Conservation (phyloP, 2,113 vertebrate species). For the Hemichromis elongatus region DNA sequence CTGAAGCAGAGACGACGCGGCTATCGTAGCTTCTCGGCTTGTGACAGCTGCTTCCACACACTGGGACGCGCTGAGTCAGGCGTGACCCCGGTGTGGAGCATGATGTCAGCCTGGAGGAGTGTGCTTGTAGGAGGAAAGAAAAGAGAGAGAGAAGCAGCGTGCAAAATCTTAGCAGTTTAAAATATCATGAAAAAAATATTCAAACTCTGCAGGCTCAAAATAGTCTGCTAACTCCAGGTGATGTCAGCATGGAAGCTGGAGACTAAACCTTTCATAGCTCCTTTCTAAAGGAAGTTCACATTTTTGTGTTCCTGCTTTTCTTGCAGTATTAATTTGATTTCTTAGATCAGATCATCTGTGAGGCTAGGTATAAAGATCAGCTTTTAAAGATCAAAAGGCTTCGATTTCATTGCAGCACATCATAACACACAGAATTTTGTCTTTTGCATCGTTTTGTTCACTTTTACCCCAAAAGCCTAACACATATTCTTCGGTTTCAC, state of each 20-base stretch:
- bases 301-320: neutral
- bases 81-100: neutral
- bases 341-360: neutral
- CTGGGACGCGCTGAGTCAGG: conserved; percentile 35
- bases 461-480: neutral
- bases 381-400: neutral
- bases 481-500: neutral
- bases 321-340: neutral
- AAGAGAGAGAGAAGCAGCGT: too few species aligned
- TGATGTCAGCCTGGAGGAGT: neutral
- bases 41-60: conserved; percentile 52
- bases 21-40: neutral
- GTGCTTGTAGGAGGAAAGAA: neutral
- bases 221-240: neutral
- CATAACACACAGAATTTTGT: neutral
- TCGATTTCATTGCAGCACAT: neutral
- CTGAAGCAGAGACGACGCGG: neutral
- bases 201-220: neutral
- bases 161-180: neutral
- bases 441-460: neutral
- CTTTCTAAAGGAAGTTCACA: neutral
- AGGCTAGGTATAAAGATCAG: neutral
- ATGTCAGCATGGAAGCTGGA: neutral
- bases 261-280: neutral
- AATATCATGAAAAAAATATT: neutral